phyloP scores from a whole-genome alignment of 2,797 vertebrate species.

The Corythornis leucogaster region DNA sequence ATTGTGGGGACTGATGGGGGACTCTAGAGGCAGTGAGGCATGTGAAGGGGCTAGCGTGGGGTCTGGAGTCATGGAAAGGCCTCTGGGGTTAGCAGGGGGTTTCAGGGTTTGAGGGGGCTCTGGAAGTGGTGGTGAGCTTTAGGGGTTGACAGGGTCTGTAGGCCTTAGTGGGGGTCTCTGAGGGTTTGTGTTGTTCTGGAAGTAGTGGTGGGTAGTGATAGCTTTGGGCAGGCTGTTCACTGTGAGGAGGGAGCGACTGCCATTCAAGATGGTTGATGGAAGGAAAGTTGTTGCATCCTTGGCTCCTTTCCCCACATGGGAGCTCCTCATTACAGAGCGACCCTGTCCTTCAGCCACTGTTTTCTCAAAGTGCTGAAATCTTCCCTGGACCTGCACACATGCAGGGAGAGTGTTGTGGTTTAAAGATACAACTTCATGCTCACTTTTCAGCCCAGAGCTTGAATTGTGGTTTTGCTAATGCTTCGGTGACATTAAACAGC shows the following conservation, averaged over 20 bases:
- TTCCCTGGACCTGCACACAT: background rate
- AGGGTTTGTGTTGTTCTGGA: background rate
- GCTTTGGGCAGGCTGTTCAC: background rate
- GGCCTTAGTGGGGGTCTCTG: background rate
- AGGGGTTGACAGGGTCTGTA: background rate
- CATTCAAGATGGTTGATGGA: background rate
- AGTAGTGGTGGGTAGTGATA: background rate
- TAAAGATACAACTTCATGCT: rapidly evolving
- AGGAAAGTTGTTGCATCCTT: background rate
- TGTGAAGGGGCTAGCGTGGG: background rate
- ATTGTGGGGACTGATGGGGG: too few relatives aligned
- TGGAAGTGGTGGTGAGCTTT: background rate
- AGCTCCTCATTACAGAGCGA: background rate
- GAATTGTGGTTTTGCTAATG: background rate
- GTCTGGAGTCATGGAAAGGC: background rate
- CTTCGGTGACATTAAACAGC: background rate
- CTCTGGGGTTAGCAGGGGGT: background rate
- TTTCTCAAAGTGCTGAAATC: background rate
- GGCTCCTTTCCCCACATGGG: background rate
- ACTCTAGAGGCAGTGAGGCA: background rate
- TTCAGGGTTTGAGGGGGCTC: rapidly evolving
- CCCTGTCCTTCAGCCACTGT: rapidly evolving
- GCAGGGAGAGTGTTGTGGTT: background rate
- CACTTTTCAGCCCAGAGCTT: background rate
- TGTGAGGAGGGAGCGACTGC: background rate